Base-by-base conservation (phyloP, 2,113 vertebrate species). In the Nibea coibor region DNA sequence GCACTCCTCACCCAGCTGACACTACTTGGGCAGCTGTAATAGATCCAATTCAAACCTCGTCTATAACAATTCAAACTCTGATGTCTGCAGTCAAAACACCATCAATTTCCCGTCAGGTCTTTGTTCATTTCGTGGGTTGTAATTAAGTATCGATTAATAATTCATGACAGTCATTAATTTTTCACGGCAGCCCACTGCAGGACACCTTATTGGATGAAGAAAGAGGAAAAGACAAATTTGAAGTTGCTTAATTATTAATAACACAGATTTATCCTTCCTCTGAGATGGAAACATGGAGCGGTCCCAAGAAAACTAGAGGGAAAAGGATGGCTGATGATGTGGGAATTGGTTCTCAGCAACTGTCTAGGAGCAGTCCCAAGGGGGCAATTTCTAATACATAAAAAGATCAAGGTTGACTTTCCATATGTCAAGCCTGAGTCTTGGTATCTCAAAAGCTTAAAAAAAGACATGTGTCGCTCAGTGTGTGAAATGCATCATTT, bases 71-170 rank as follows among this genome's bases (percentile, higher is more conserved):
- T 88, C 79, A 89, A 69, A 80, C 78, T 84, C 24, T 79, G 88
- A 82, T 77, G 74, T 89, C 84, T 64, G 73, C 86, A 89, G 85
- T 90, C 87, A 94, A 94, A 94, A 93, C 88, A 89, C 69, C 85
- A 94, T 95, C 91, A 84, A 93, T 94, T 91, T 91, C 83, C 82
- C 91, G 91, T 92, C 86, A 87, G 67, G 69, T 81, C 84, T 77
- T 58, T 66, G 63, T 87, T 88, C 84, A 31, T 86, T 84, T 83
- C 24, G 56, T 82, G 45, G 74, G 56, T 89, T 89, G 90, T 89
- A 95, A 94, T 94, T 95, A 95, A 93, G 50, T 73, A 87, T 68
- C n/a, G 53, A 93, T 95, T 94, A 93, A 96, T 95, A 94, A 93
- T 94, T 94, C 91, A 95, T 89, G 73, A 35, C 16, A 26, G 67